Evolutionary conservation across 1,140 invertebrate genomes (phyloP).

Genomic region (Meloidogyne chitwoodi): DNA sequence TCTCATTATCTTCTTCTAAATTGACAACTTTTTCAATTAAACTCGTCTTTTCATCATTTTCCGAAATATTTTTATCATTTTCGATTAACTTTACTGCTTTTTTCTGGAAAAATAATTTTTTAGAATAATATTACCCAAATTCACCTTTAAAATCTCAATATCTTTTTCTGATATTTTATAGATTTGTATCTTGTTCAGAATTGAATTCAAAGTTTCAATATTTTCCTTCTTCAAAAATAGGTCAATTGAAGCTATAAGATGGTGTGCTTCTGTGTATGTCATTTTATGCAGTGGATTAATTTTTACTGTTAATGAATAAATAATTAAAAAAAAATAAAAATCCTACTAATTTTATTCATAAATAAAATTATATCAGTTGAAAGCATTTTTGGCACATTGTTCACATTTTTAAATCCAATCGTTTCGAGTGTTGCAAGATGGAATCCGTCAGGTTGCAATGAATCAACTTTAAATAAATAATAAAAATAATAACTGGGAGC

Average conservation of each 20-base stretch:
- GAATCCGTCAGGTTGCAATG: not conserved
- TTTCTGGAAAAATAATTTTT: too few relatives aligned
- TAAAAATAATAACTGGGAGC: not conserved
- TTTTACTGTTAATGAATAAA: not conserved
- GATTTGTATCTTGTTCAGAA: not conserved
- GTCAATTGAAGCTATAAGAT: not conserved
- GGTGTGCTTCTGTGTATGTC: not conserved
- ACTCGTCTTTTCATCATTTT: too few relatives aligned
- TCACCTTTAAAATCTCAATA: too few relatives aligned
- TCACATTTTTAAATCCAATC: not conserved
- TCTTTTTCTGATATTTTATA: too few relatives aligned
- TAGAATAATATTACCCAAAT: too few relatives aligned
- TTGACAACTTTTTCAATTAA: too few relatives aligned
- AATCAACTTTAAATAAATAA: not conserved
- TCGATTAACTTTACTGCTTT: too few relatives aligned
- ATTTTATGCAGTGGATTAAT: not conserved
- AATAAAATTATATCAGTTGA: not conserved
- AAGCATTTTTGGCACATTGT: not conserved
- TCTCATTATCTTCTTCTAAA: too few relatives aligned
- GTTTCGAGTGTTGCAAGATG: not conserved
- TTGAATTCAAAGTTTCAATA: not conserved
- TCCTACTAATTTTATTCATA: not conserved
- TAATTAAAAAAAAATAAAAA: not conserved
- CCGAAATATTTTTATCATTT: too few relatives aligned
- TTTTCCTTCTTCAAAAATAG: not conserved